Base-by-base conservation (phyloP, 2,888 invertebrate species). In the Heteromyza rotundicornis region DNA sequence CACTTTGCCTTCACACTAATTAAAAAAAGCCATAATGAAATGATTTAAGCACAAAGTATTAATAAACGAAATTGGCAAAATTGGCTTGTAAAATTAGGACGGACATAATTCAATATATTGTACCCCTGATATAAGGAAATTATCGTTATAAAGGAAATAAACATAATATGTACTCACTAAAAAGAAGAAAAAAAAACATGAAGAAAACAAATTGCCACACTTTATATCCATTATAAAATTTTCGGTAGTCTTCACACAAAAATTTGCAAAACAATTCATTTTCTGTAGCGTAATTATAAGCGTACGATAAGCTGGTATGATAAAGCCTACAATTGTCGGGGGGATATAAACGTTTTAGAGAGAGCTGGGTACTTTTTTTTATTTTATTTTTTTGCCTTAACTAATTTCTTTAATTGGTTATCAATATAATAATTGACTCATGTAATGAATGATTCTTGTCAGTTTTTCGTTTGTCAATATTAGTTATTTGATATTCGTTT, bases 221-320 rank as follows among this genome's bases (percentile, higher is more conserved):
- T 76, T 74, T 75, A 78, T 78, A 77, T 76, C 70, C 71, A 70
- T 72, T 67, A 79, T 76, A 79, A 78, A 76, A 57, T 57, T n/a
- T 57, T 60, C 71, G 77, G 71, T 73, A 65, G 63, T 59, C 65
- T 75, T 75, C 67, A 66, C 63, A 67, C 20, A 62, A 66, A 67
- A 70, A 40, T 12, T 40, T 27, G 7, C 5, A 7, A 10, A 27
- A 10, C 27, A 10, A 27, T 27, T 27, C 27, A 5, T 7, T 5
- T 27, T 27, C 5, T 7, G 7, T 7, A 27, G 10, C 10, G 27
- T 27, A 7, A 27, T 27, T 27, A 10, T 5, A 5, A 5, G 7
- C 27, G 7, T 10, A 10, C 10, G 10, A 27, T 27, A 27, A 27
- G 27, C 27, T 27, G 27, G 27, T 10, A 10, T 7, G 27, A 27